Conservation (phyloP, 2,113 vertebrate genomes). For the Parotia lawesii region DNA sequence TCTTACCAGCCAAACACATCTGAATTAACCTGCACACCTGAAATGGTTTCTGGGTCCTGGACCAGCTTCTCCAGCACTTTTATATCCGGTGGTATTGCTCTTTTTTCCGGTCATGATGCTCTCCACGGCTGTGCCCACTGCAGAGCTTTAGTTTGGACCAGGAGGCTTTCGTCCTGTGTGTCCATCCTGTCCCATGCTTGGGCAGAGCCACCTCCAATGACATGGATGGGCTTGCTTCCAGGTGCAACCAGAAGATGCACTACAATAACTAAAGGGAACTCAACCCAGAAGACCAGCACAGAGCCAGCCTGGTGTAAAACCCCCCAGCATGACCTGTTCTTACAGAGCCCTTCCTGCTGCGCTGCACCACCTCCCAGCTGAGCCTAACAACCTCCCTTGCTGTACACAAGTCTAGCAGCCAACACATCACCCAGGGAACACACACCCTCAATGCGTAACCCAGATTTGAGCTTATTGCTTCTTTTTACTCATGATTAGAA, state of each 20-base stretch:
- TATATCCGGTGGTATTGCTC: not conserved
- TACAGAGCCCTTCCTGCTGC: not conserved
- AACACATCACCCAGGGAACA: not conserved
- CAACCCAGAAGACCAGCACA: not conserved
- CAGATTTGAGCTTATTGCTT: not conserved
- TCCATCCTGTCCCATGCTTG: not conserved
- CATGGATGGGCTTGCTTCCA: not conserved
- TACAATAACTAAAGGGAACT: not conserved
- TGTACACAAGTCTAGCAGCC: not conserved
- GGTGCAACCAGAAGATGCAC: not conserved
- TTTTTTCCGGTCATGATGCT: not conserved
- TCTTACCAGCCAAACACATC: not conserved
- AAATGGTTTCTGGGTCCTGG: not conserved
- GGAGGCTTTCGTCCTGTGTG: accelerated
- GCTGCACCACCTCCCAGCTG: not conserved
- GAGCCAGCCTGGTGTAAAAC: not conserved
- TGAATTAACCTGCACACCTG: not conserved
- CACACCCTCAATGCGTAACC: not conserved
- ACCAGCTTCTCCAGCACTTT: not conserved
- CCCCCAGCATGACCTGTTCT: not conserved
- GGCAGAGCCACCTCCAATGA: not conserved
- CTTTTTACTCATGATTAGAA: not conserved
- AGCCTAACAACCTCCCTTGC: not conserved
- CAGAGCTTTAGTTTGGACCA: not conserved
- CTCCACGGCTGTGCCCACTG: accelerated